Conservation (phyloP, 2,888 invertebrate species). For the Lasioglossum malachurum region DNA sequence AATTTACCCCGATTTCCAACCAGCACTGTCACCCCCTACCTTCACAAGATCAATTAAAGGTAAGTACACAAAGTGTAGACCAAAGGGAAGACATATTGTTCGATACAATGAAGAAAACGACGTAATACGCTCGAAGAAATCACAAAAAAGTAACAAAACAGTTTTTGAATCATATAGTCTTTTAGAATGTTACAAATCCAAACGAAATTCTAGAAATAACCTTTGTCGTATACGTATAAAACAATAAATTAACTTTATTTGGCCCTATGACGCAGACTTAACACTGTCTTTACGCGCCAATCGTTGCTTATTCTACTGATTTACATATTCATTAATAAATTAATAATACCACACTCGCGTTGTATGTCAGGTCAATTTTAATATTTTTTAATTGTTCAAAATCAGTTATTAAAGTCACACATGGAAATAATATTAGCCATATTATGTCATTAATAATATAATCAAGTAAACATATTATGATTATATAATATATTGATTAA, state of each 20-base stretch:
- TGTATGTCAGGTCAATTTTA: no score
- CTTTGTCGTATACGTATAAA: background rate
- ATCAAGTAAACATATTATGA: no score
- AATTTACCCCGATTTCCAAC: constrained; percentile 91
- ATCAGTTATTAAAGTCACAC: no score
- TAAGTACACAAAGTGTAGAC: constrained; percentile 77
- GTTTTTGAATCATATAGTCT: no score
- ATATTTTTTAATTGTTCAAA: no score
- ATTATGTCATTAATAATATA: no score
- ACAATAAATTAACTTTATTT: background rate
- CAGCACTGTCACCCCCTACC: constrained; percentile 89
- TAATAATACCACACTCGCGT: no score
- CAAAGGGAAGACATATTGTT: background rate
- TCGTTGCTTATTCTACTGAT: background rate
- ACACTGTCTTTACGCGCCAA: background rate
- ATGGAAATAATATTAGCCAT: no score
- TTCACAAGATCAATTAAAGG: constrained; percentile 91
- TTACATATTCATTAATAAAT: background rate
- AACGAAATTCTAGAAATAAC: background rate
- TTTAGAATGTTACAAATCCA: no score
- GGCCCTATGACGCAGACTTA: background rate
- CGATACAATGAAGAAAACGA: background rate
- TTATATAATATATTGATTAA: no score
- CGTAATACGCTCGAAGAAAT: background rate
- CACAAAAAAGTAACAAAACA: background rate